Evolutionary conservation across 1,140 invertebrate species (phyloP).

Genomic region (Eueides isabella): DNA sequence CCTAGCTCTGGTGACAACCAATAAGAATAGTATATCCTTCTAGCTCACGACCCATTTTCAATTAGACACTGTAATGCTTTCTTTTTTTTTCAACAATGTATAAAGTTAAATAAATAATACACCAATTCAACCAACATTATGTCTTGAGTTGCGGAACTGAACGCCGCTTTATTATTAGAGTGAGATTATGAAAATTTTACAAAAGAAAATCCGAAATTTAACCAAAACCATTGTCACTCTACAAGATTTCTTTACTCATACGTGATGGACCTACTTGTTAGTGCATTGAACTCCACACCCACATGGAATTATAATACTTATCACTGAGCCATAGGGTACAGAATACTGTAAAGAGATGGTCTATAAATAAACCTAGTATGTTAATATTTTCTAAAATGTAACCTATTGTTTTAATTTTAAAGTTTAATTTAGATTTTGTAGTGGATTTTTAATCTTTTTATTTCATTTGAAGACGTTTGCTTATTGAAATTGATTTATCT

Average conservation of each 20-base stretch:
- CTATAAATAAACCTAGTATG: not conserved
- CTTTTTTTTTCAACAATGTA: too few species aligned
- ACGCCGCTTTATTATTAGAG: not conserved
- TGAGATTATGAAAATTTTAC: too few species aligned
- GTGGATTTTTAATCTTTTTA: too few species aligned
- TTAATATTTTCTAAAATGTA: not conserved
- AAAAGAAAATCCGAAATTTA: not conserved
- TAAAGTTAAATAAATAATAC: too few species aligned
- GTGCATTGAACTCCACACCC: slow-evolving; percentile 30
- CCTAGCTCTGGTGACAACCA: too few species aligned
- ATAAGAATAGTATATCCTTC: too few species aligned
- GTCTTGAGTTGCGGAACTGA: not conserved
- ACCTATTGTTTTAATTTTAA: not conserved
- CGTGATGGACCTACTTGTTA: slow-evolving; percentile 32
- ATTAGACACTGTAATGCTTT: too few species aligned
- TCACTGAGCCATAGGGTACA: not conserved
- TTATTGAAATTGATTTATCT: too few species aligned
- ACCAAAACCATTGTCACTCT: slow-evolving; percentile 15
- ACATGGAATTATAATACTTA: not conserved
- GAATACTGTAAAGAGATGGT: not conserved
- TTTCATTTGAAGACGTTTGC: too few species aligned
- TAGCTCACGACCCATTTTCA: too few species aligned
- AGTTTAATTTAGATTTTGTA: not conserved
- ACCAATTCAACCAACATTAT: too few species aligned
- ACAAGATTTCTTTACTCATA: slow-evolving; percentile 34